These are phyloP conservation scores for Potamarius usumacintae DNA, from an alignment of 2,113 vertebrate species.

Conservation along the genomic window DNA sequence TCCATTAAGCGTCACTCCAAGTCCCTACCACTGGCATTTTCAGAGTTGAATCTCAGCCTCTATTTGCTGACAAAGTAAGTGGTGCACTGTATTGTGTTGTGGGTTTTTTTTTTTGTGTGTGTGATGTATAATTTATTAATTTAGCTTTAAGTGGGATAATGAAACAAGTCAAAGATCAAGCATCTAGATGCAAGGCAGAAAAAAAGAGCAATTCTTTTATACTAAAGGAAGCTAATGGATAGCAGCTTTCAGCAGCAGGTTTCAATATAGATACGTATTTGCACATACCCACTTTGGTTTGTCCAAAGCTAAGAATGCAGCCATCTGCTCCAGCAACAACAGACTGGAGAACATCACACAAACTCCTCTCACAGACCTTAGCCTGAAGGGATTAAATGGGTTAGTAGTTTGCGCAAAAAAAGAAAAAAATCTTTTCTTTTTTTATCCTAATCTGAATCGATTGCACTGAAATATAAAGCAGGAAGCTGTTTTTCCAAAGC, in stretches of 20 bases:
- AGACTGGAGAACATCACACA: slow-evolving; percentile 85
- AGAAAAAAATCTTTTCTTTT: background rate
- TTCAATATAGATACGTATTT: slow-evolving; percentile 2
- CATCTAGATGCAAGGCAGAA: background rate
- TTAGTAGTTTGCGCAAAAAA: background rate
- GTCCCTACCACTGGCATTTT: background rate
- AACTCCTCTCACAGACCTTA: slow-evolving; percentile 83
- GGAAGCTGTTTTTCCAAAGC: background rate
- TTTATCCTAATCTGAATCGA: background rate
- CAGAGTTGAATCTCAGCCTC: slow-evolving; percentile 6
- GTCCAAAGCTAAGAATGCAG: slow-evolving; percentile 85
- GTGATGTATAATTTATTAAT: slow-evolving; percentile 41
- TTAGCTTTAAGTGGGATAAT: background rate
- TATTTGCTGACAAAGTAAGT: background rate
- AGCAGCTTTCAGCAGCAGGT: background rate
- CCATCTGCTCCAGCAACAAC: slow-evolving; percentile 85
- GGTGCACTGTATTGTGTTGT: background rate
- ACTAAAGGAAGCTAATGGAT: background rate
- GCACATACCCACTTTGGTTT: slow-evolving; percentile 80
- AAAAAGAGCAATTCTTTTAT: background rate
- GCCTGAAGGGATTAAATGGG: slow-evolving; percentile 65
- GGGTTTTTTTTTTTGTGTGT: too few relatives aligned
- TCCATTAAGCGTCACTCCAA: slow-evolving; percentile 25
- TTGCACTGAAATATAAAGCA: background rate
- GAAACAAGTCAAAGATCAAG: background rate